Evolutionary conservation across 2,113 vertebrate genomes (phyloP), one percentile per base, ranked within the genome.

Genomic region (Egretta garzetta): DNA sequence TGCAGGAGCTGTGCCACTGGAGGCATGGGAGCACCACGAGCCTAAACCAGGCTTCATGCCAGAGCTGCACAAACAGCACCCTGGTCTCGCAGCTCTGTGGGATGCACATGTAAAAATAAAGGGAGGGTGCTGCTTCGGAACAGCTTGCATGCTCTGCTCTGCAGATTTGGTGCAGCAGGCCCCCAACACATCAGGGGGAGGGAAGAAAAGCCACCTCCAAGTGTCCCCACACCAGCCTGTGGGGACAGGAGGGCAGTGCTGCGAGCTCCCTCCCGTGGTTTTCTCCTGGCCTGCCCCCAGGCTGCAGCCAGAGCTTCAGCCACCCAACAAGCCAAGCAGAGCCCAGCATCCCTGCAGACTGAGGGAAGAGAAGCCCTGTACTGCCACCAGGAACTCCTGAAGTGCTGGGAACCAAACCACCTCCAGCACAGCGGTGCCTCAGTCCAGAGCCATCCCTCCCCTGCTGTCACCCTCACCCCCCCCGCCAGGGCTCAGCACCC

Each of bases 81-180:
- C 59, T 17, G 14, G 28, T 15, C 49, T 71, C 2, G 17, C 84
- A 77, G 1, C 53, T n/a, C 76, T 32, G 27, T 50, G n/a, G 86
- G 79, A 41, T 37, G 62, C 43, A 7, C 2, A 0, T 8, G 14
- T 22, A 4, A 14, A 58, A 95, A 95, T 90, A 92, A 95, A 96
- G 86, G 91, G 88, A 86, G 66, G 55, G 83, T 11, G 32, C 82
- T 60, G 76, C 75, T 82, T 60, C 0, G 0, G 56, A 85, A 56
- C 59, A 64, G 28, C 14, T 32, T 9, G 8, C 7, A 9, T 4
- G 21, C 70, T 60, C 55, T 27, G 63, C 71, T 52, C 83, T 39
- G 12, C 0, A 1, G 33, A 23, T 80, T 22, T 20, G 49, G 58
- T 33, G 79, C n/a, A 8, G 9, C 0, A 7, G 41, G 41, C 32